These are phyloP conservation scores for Coleophora flavipennella DNA, from an alignment of 2,888 invertebrate species.

Conservation along the genomic window DNA sequence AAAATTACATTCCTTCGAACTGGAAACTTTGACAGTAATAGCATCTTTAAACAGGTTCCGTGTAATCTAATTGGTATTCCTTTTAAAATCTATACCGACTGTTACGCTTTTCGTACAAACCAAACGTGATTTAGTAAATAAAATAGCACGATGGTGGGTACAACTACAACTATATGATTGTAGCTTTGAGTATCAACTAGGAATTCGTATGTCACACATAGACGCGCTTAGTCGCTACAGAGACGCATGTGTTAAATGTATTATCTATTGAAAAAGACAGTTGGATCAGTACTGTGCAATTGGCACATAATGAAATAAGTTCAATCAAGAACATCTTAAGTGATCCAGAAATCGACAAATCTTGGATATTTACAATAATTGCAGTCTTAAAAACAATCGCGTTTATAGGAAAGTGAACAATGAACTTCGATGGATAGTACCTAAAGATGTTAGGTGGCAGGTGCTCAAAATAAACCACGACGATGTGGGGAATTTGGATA, in stretches of 20 bases:
- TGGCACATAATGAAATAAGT: constrained; percentile 12
- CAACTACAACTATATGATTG: constrained; percentile 9
- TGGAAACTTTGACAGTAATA: constrained; percentile 15
- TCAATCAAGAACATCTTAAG: constrained; percentile 8
- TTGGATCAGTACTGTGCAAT: constrained; percentile 14
- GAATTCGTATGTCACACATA: not conserved
- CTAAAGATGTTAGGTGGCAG: constrained; percentile 17
- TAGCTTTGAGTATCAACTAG: not conserved
- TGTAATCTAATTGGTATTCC: constrained; percentile 13
- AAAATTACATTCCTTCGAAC: constrained; percentile 14
- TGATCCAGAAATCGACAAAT: constrained; percentile 7
- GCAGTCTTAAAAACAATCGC: constrained; percentile 12
- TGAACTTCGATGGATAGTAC: constrained; percentile 16
- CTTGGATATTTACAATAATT: constrained; percentile 14
- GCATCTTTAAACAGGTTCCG: constrained; percentile 13
- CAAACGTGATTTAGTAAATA: constrained; percentile 13
- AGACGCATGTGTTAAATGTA: not conserved
- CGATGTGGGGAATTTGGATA: constrained; percentile 16
- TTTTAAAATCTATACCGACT: constrained; percentile 16
- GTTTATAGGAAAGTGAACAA: constrained; percentile 12
- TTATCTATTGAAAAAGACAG: constrained; percentile 7
- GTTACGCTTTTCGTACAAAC: constrained; percentile 13
- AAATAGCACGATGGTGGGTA: constrained; percentile 15
- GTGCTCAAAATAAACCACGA: constrained; percentile 17
- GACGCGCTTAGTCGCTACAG: not conserved